phyloP scores from a whole-genome alignment of 2,797 vertebrate genomes.

The Falco biarmicus region DNA sequence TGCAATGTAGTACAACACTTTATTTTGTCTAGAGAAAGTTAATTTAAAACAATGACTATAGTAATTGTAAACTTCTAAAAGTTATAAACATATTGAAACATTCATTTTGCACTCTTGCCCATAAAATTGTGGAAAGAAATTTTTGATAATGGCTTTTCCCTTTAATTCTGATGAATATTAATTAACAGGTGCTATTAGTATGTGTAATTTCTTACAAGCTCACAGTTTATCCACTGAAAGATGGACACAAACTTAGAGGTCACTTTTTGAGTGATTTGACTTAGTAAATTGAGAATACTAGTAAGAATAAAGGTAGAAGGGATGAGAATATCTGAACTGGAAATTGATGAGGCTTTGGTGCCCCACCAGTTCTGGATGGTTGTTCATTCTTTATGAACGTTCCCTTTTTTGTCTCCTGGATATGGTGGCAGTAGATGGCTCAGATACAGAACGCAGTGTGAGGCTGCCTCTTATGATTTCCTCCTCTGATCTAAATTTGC shows the following conservation, averaged over 20 bases:
- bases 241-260: background rate
- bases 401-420: background rate
- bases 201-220: background rate
- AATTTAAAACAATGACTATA: constrained; percentile 51
- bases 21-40: constrained; percentile 78
- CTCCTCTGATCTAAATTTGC: background rate
- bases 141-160: background rate
- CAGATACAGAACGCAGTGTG: background rate
- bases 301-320: background rate
- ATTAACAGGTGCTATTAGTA: background rate
- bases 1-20: constrained; percentile 82
- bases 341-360: background rate
- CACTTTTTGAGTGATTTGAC: background rate
- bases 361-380: background rate
- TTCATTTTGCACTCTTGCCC: background rate
- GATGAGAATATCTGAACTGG: background rate
- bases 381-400: background rate
- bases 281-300: background rate
- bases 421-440: background rate
- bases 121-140: background rate
- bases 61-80: background rate
- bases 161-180: background rate
- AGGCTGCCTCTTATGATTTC: constrained; percentile 6
- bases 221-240: background rate
- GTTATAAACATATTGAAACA: background rate